Evolutionary conservation across 2,888 invertebrate genomes (phyloP).

Genomic region (Xestia c-nigrum): DNA sequence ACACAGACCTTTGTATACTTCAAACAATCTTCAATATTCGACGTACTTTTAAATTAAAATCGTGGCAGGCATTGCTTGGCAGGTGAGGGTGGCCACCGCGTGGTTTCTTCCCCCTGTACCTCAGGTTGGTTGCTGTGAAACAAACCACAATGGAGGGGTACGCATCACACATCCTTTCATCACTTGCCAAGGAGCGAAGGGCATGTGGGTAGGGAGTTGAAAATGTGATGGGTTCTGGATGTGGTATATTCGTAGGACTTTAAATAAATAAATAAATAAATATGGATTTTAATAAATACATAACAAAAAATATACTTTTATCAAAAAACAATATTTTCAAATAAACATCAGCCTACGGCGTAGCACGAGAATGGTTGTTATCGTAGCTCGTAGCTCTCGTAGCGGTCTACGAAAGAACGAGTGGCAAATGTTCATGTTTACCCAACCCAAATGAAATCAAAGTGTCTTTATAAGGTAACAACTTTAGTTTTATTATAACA

Average conservation of each 20-base stretch:
- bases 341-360: not conserved
- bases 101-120: conserved; percentile 61
- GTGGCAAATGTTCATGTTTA: not conserved
- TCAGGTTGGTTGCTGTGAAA: conserved; percentile 70
- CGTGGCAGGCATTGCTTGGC: conserved; percentile 53
- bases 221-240: conserved; percentile 69
- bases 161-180: conserved; percentile 88
- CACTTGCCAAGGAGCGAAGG: conserved; percentile 84
- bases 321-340: not conserved
- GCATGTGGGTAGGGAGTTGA: conserved; percentile 71
- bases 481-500: not conserved
- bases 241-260: conserved; percentile 58
- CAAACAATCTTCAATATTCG: conserved; percentile 43
- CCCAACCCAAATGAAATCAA: not conserved
- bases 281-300: not conserved
- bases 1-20: conserved; percentile 20
- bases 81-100: conserved; percentile 77
- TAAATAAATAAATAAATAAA: no score
- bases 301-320: not conserved
- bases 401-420: conserved; percentile 5
- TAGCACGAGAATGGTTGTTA: not conserved
- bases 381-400: conserved; percentile 20
- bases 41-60: conserved; percentile 65
- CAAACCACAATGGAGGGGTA: conserved; percentile 82
- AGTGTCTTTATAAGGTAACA: not conserved